A percentile compares a stretch with the other conserved stretches of the same genome.
Evolutionary conservation across 2,888 invertebrate genomes (phyloP).

Genomic region (Autographa gamma): DNA sequence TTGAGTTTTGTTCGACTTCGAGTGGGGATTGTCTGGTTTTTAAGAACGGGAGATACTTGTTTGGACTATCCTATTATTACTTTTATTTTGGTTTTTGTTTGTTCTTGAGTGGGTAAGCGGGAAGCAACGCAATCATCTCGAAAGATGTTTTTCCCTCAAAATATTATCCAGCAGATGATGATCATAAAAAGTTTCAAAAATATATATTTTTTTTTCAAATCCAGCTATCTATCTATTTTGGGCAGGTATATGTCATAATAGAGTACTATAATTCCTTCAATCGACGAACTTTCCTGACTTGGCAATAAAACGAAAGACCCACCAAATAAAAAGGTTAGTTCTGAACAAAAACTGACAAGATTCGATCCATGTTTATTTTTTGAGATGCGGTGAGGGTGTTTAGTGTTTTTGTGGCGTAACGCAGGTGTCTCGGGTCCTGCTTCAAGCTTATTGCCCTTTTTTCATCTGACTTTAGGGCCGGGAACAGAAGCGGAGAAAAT

Average conservation of each 20-base stretch:
- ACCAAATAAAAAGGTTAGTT: conserved; percentile 40
- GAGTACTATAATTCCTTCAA: conserved; percentile 27
- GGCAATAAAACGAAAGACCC: conserved; percentile 21
- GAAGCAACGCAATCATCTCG: not conserved
- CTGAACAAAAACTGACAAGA: conserved; percentile 53
- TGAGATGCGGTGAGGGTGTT: conserved; percentile 61
- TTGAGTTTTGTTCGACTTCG: conserved; percentile 53
- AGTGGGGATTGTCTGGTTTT: conserved; percentile 34
- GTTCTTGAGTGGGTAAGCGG: not conserved
- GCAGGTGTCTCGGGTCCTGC: conserved; percentile 77
- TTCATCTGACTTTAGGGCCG: conserved; percentile 34
- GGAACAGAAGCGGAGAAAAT: not conserved
- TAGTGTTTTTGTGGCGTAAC: conserved; percentile 79
- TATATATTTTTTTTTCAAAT: no score
- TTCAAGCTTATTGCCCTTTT: conserved; percentile 64
- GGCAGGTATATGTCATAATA: not conserved
- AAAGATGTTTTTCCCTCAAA: no score
- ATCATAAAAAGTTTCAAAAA: no score
- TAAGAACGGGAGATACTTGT: not conserved
- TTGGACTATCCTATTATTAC: not conserved
- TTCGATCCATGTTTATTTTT: conserved; percentile 67
- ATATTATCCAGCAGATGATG: no score
- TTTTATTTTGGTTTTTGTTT: not conserved
- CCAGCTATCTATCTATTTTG: not conserved
- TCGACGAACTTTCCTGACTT: conserved; percentile 23